Evolutionary conservation across 2,113 vertebrate species (phyloP).

Genomic region (Lipophrys pholis): DNA sequence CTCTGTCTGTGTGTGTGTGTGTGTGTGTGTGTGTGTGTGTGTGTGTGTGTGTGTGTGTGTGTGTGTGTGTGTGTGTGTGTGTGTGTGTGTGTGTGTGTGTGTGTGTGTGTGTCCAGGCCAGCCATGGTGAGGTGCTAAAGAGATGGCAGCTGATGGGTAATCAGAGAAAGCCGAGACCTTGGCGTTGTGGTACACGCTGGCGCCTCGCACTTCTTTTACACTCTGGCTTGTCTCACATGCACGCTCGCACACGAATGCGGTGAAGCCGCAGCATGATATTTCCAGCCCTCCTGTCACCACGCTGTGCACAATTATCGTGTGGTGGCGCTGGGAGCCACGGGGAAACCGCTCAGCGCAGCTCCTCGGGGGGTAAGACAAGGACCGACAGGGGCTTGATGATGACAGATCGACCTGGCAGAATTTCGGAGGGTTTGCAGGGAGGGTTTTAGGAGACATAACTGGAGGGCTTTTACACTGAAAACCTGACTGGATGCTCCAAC

Average conservation of each 20-base stretch:
- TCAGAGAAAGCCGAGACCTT: constrained; percentile 79
- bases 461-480: constrained; percentile 15
- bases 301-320: constrained; percentile 56
- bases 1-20: constrained; percentile 14
- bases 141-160: constrained; percentile 81
- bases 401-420: constrained; percentile 1
- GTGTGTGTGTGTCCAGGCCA: constrained; percentile 36
- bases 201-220: constrained; percentile 62
- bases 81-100: constrained; percentile 9
- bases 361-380: constrained; percentile 16
- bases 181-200: constrained; percentile 73
- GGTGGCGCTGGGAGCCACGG: constrained; percentile 24
- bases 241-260: constrained; percentile 21
- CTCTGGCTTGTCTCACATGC: not conserved
- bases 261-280: constrained; percentile 62
- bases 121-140: constrained; percentile 65
- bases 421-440: not conserved
- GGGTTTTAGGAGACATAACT: constrained; percentile 32
- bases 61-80: not conserved
- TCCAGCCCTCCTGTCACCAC: constrained; percentile 59
- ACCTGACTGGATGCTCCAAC: constrained; percentile 44
- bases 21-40: constrained; percentile 14
- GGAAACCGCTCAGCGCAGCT: constrained; percentile 28
- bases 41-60: constrained; percentile 14
- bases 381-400: constrained; percentile 51